Conservation (phyloP, 2,113 vertebrate genomes). For the Scytalopus superciliaris region DNA sequence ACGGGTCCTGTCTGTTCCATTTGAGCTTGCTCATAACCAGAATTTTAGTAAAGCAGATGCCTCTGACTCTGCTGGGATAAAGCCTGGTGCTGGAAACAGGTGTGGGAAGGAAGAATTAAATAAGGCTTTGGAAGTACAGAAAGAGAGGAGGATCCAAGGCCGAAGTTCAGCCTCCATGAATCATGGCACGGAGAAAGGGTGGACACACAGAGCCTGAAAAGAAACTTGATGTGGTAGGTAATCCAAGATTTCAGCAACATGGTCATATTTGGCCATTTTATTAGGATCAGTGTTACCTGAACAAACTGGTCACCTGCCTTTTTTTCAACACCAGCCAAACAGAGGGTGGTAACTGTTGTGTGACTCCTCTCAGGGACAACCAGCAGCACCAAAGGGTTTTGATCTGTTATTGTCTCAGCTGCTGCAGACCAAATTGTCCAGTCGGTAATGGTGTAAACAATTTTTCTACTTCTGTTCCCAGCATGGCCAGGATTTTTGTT, state of each 20-base stretch:
- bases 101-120: background rate
- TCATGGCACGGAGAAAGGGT: accelerated
- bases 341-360: background rate
- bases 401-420: background rate
- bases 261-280: background rate
- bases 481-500: background rate
- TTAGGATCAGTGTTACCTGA: background rate
- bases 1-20: background rate
- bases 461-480: background rate
- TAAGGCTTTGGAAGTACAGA: background rate
- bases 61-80: background rate
- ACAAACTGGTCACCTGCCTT: background rate
- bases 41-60: background rate
- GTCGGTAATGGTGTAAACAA: background rate
- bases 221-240: background rate
- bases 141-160: background rate
- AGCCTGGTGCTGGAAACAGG: slow-evolving; percentile 11
- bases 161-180: background rate
- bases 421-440: background rate
- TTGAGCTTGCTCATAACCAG: background rate
- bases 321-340: background rate
- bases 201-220: background rate
- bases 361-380: background rate
- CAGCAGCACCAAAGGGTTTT: background rate
- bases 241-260: background rate